Base-by-base conservation (phyloP, 2,888 invertebrate genomes). In the Trichacis sp. region DNA sequence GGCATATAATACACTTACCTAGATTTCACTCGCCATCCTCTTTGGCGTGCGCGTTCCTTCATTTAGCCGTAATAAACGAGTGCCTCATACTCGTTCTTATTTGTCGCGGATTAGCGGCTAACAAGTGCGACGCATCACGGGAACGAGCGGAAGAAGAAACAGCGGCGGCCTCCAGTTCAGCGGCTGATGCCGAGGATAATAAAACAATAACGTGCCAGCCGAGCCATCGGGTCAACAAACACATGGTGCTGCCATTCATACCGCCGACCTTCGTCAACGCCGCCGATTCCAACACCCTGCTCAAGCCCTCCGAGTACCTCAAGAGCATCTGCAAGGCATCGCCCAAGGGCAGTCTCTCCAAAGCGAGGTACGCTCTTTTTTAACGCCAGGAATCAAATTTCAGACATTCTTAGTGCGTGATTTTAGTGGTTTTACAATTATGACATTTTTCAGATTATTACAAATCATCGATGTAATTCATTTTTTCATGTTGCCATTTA, bases 241-340 rank as follows among this genome's bases (percentile, higher is more conserved):
- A 94, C 85, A 89, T 94, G 82, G 94, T 91, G 73, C 87, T 95
- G 73, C 94, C 96, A 70, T 96, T 96, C 87, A 92, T 96, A 80
- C 96, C 95, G 64, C 96, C 96, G 60, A 93, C 93, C 85, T 96
- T 96, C 86, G 92, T 93, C 55, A 88, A 89, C 81, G 87, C 88
- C 69, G 89, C 91, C 84, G 92, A 92, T 79, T 90, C 93, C 63
- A 92, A 95, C 85, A 90, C 92, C 64, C 89, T 96, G 72, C 94
- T 96, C 83, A 96, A 96, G 81, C 96, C 96, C 55, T 95, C 95
- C 67, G 96, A 96, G 86, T 96, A 96, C 85, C 86, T 96, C 75
- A 91, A 91, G 81, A 94, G 94, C 81, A 93, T 96, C 85, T 92
- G 89, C 80, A 84, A 84, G 56, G 56, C 51, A 8, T 56, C 78